These are phyloP conservation scores for Diceros bicornis DNA, from an alignment of 2,797 vertebrate genomes.

Conservation along the genomic window DNA sequence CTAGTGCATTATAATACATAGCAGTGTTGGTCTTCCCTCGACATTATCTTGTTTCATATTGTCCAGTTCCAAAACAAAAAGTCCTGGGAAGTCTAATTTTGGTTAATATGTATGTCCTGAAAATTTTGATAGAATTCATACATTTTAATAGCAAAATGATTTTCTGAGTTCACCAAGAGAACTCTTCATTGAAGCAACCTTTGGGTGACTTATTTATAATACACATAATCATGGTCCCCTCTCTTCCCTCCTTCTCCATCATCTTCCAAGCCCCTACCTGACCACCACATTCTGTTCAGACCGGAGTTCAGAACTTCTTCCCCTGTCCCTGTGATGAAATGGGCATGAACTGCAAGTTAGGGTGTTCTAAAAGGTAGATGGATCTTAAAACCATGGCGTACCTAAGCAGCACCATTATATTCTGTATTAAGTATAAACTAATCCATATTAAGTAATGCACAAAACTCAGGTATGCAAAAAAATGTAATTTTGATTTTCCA, in stretches of 20 bases:
- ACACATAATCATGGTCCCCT: not conserved
- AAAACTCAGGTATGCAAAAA: not conserved
- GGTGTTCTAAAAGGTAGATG: not conserved
- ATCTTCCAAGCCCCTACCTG: not conserved
- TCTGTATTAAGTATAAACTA: not conserved
- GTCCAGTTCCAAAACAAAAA: not conserved
- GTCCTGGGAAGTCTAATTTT: not conserved
- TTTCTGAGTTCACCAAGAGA: not conserved
- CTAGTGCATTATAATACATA: not conserved
- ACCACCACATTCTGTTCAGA: not conserved
- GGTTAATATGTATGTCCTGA: not conserved
- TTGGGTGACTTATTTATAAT: not conserved
- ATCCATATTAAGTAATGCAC: not conserved
- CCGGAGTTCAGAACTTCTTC: not conserved
- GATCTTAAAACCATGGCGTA: not conserved
- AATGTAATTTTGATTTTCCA: not conserved
- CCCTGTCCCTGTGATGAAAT: not conserved
- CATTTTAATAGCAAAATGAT: not conserved
- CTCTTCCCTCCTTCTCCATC: not conserved
- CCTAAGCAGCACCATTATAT: not conserved
- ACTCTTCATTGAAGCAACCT: not conserved
- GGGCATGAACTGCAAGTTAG: not conserved
- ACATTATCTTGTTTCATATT: not conserved
- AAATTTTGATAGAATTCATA: not conserved
- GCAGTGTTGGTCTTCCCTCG: not conserved